Base-by-base conservation (phyloP, 2,797 vertebrate genomes). In the Coregonus sp. region DNA sequence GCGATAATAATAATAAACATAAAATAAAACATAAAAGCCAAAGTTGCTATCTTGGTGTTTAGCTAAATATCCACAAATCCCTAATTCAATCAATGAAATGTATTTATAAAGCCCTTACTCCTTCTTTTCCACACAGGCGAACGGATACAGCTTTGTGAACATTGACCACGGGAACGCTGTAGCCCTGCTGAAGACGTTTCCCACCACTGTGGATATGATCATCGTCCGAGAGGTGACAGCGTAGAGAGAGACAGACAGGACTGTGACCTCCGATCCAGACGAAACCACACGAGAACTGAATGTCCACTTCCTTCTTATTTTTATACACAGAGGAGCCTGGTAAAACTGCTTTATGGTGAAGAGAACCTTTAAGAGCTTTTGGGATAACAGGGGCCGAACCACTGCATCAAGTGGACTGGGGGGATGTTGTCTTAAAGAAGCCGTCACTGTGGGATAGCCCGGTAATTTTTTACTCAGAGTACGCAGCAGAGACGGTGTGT, bases 81-180 rank as follows among this genome's bases (percentile, higher is more conserved):
- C 40, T 3, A 12, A 47, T 47, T 12, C 11, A 47, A 47, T 47
- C 9, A 12, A 47, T 47, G 40, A 12, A 47, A 47, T 47, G 40
- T 11, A 47, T 47, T 47, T 47, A 11, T 47, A 47, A 47, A 47
- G 40, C 14, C 2, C 16, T 14, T 29, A 47, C 40, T 47, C 40
- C 40, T 25, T 31, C 40, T 35, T 47, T 74, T 37, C 18, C 14
- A 25, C 31, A 2, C 90, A 99, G 98, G 98, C 95, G 33, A 99
- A 99, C 29, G 98, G 98, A 80, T 98, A 97, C 94, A 99, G 91
- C 93, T 99, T 99, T 89, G 94, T 98, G 88, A 98, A 97, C 88
- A 97, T 99, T 77, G 98, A 99, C 89, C 98, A 99, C 0, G 96
- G 96, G 83, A 93, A 98, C 73, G 98, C 98, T 0, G 98, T 99